These are phyloP conservation scores for Dynastes tityus DNA, from an alignment of 2,888 invertebrate species.

Conservation along the genomic window DNA sequence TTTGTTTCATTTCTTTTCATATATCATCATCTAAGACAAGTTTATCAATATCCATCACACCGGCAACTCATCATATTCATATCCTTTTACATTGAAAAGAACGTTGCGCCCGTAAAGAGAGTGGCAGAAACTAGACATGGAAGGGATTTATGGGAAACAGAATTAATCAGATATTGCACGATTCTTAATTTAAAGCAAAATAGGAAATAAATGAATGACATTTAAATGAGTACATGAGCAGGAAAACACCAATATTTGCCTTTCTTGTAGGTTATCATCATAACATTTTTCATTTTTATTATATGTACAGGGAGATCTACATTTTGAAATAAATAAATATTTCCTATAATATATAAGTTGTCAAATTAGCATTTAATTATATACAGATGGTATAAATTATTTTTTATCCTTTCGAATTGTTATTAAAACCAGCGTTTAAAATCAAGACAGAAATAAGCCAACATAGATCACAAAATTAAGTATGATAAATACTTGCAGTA, in stretches of 20 bases:
- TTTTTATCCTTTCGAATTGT: not conserved
- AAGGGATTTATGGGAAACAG: constrained; percentile 4
- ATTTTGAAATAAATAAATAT: constrained; percentile 26
- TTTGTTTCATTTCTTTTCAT: constrained; percentile 16
- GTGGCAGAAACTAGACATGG: constrained; percentile 10
- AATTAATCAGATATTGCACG: constrained; percentile 4
- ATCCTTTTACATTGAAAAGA: not conserved
- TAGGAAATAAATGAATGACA: not conserved
- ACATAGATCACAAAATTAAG: not conserved
- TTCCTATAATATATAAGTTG: constrained; percentile 21
- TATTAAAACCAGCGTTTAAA: too few species aligned
- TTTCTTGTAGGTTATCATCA: constrained; percentile 31
- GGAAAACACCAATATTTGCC: constrained; percentile 8
- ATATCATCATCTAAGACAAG: constrained; percentile 18
- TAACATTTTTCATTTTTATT: constrained; percentile 29
- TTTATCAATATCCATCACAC: constrained; percentile 20
- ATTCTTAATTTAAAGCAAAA: constrained; percentile 15
- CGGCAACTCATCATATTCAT: constrained; percentile 13
- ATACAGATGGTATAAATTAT: constrained; percentile 17
- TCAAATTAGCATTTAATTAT: not conserved
- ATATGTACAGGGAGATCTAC: constrained; percentile 18
- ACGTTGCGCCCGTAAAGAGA: constrained; percentile 9
- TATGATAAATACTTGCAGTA: not conserved
- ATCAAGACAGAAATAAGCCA: not conserved
- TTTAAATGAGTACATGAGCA: constrained; percentile 17